phyloP scores from a whole-genome alignment of 1,140 invertebrate species.

The Elymnias hypermnestra region DNA sequence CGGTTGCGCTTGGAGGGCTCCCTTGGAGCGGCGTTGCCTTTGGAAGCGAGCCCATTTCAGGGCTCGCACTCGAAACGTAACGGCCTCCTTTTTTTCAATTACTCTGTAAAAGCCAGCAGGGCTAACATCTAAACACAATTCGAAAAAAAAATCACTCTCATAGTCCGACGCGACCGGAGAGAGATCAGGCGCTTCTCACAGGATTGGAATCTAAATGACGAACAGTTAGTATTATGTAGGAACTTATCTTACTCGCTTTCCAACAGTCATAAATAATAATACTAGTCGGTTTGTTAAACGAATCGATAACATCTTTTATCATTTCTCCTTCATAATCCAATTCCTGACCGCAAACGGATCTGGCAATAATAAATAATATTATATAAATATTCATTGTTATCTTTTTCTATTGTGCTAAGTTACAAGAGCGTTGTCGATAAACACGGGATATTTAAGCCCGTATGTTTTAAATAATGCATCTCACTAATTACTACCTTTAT shows the following conservation, averaged over 20 bases:
- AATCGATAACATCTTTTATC: slow-evolving; percentile 34
- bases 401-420: not conserved
- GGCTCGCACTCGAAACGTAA: no score
- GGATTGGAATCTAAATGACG: no score
- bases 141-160: no score
- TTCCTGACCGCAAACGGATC: not conserved
- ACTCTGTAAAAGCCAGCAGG: no score
- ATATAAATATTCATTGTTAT: not conserved
- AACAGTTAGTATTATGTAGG: no score
- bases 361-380: not conserved
- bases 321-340: slow-evolving; percentile 28
- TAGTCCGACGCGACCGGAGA: no score
- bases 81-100: no score
- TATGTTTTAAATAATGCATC: slow-evolving; percentile 13
- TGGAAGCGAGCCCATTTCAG: no score
- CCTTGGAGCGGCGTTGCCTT: no score
- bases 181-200: no score
- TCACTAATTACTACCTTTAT: slow-evolving; percentile 6
- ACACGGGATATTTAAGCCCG: not conserved
- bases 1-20: no score
- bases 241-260: slow-evolving; percentile 28
- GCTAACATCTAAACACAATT: no score
- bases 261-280: slow-evolving; percentile 36
- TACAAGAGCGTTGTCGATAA: not conserved
- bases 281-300: slow-evolving; percentile 31